Evolutionary conservation across 2,888 invertebrate genomes (phyloP), one percentile per base, ranked within the genome.

Genomic region (Apamea monoglypha): DNA sequence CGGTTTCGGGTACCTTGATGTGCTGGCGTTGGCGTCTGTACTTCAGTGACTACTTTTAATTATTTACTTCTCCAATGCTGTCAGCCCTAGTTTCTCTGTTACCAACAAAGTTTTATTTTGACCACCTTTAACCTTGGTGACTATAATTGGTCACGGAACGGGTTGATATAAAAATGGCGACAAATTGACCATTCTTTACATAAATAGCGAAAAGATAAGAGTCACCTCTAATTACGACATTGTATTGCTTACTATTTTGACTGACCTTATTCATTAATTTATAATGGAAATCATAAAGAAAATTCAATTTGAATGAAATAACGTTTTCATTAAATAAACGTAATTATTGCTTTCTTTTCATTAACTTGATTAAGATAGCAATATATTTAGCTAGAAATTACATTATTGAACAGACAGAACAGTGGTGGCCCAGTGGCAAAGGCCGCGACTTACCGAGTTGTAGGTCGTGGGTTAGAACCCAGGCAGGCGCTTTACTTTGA

Each of bases 141-240:
- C 21, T 78, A 36, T 21, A 21, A 68, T 64, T 64, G 16, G 18
- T 66, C 7, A 29, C 36, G 25, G 40, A 29, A 78, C 75, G 36
- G 50, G 32, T 70, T 73, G n/a, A 59, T 36, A 59, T 67, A 63
- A 76, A 75, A 36, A 63, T 74, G 63, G 73, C 70, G 29, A 21
- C 29, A 63, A 78, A 85, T 76, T 61, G 16, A 5, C 32, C 44
- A 78, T 74, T 82, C 21, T 76, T 56, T 63, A 78, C 12, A 21
- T 36, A 67, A 78, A 73, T 36, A 50, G 32, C 40, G 0, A 40
- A 69, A 29, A 66, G 29, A 76, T 75, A 69, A 53, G 18, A 50
- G 21, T 25, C 25, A 29, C 21, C 7, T 7, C 32, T 25, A 50
- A 68, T 59, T 50, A 53, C 29, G 32, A 64, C n/a, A 68, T 66